phyloP scores from a whole-genome alignment of 2,113 vertebrate genomes.

The Rhadina sibilatrix region DNA sequence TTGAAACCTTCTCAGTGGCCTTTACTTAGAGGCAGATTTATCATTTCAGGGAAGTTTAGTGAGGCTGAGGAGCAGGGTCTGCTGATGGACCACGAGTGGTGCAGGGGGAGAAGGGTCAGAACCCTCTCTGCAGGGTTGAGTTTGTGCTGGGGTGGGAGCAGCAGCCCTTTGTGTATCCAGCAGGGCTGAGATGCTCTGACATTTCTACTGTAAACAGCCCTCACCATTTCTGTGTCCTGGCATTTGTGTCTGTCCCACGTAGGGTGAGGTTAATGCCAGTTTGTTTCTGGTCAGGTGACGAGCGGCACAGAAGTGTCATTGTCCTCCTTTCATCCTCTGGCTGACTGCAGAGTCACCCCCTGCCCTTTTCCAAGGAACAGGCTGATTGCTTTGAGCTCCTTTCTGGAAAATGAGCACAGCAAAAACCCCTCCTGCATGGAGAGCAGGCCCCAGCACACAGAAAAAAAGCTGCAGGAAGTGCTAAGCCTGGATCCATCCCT shows the following conservation, averaged over 20 bases:
- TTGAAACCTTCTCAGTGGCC: neutral
- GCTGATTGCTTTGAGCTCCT: neutral
- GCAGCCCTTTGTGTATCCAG: neutral
- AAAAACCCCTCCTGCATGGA: neutral
- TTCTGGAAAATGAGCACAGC: neutral
- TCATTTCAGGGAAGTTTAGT: neutral
- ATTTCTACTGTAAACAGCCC: neutral
- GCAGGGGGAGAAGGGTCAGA: neutral
- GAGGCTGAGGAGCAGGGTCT: neutral
- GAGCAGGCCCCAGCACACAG: neutral
- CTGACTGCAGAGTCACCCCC: neutral
- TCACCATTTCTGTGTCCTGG: neutral
- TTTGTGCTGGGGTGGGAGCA: neutral
- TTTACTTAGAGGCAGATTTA: neutral
- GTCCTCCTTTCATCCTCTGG: neutral
- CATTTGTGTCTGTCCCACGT: neutral
- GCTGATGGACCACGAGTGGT: fast-evolving
- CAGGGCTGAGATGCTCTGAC: neutral
- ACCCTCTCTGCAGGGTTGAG: neutral
- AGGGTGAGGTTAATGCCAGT: neutral
- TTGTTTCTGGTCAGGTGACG: neutral
- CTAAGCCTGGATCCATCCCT: neutral
- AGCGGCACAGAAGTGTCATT: neutral
- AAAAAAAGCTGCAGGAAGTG: neutral
- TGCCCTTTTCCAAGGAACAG: neutral